Evolutionary conservation across 92 coral and sea anemone species (phyloP).

Genomic region (Virgularia gustaviana): DNA sequence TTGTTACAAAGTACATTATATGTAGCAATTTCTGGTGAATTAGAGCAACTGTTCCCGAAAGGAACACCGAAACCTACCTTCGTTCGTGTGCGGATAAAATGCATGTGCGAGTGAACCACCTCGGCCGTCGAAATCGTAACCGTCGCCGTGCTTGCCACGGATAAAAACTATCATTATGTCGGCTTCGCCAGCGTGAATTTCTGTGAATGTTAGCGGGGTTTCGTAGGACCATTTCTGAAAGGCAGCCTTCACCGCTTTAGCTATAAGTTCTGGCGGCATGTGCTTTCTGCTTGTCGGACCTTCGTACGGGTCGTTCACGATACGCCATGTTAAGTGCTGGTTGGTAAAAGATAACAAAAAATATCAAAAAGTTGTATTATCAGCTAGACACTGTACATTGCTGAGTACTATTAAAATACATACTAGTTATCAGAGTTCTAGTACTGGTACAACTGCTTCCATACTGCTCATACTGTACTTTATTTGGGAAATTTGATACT

Average conservation of each 20-base stretch:
- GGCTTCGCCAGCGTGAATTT: constrained; percentile 47
- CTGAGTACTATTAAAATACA: no score
- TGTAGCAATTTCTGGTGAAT: no score
- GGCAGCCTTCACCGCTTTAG: constrained; percentile 58
- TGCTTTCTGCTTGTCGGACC: constrained; percentile 38
- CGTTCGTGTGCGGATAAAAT: constrained; percentile 64
- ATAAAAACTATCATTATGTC: constrained; percentile 67
- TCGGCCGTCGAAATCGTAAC: constrained; percentile 59
- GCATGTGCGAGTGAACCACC: constrained; percentile 86
- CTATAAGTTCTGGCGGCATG: constrained; percentile 38
- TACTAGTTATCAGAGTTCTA: no score
- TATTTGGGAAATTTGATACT: no score
- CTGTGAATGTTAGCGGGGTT: constrained; percentile 42
- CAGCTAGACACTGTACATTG: no score
- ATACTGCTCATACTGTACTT: no score
- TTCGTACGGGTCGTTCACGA: constrained; percentile 36
- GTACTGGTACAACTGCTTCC: no score
- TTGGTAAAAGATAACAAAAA: no score
- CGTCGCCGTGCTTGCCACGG: constrained; percentile 54
- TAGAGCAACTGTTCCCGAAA: no score
- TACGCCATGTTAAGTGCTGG: constrained; percentile 52
- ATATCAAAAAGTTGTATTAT: no score
- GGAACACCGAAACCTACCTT: constrained; percentile 38
- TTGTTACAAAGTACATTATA: no score
- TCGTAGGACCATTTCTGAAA: constrained; percentile 59